These are phyloP conservation scores for Jacana jacana DNA, from an alignment of 2,113 vertebrate species.

Conservation along the genomic window DNA sequence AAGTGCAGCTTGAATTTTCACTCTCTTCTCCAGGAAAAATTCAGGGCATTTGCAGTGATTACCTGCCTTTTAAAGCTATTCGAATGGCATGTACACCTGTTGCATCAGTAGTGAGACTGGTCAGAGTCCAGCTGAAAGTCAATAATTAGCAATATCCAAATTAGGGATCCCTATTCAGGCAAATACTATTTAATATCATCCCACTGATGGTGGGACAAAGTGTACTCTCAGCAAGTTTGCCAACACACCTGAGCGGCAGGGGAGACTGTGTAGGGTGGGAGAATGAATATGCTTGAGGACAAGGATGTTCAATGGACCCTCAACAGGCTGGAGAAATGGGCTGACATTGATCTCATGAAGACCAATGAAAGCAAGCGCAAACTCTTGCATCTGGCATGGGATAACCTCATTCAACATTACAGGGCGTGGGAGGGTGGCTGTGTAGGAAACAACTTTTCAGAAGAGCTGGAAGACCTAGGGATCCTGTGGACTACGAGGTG, in stretches of 20 bases:
- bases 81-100: rapidly evolving
- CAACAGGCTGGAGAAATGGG: not conserved
- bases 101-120: not conserved
- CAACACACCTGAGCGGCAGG: rapidly evolving
- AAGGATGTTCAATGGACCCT: not conserved
- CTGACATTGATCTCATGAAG: not conserved
- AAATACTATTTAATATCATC: not conserved
- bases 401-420: not conserved
- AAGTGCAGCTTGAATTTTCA: not conserved
- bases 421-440: not conserved
- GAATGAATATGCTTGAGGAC: not conserved
- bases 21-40: not conserved
- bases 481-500: not conserved
- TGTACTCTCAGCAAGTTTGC: not conserved
- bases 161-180: not conserved
- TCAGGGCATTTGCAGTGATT: not conserved
- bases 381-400: not conserved
- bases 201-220: not conserved
- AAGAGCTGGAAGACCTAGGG: not conserved
- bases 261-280: rapidly evolving
- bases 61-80: not conserved
- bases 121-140: not conserved
- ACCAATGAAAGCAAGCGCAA: not conserved
- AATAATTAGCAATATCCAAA: not conserved
- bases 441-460: not conserved